Evolutionary conservation across 1,140 invertebrate genomes (phyloP).

Genomic region (Uloborus diversus): DNA sequence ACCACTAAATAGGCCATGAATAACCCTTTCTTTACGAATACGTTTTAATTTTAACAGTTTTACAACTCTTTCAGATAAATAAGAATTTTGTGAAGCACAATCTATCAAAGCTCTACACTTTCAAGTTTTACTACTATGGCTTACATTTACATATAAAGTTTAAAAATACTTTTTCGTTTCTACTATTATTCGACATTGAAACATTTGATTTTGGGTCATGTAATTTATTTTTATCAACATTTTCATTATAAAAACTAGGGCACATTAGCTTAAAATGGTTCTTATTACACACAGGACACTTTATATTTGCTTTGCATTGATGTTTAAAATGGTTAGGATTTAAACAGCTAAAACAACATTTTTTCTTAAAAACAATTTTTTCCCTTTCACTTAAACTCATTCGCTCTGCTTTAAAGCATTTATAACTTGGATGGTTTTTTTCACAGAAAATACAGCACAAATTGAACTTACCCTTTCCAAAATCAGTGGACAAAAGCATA

Average conservation of each 20-base stretch:
- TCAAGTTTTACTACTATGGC: not conserved
- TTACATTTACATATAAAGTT: not conserved
- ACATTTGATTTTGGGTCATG: too few relatives aligned
- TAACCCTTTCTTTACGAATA: not conserved
- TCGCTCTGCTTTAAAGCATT: not conserved
- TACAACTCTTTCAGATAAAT: not conserved
- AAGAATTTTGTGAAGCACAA: not conserved
- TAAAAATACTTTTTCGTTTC: not conserved
- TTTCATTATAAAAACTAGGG: not conserved
- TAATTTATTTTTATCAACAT: not conserved
- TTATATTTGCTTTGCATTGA: not conserved
- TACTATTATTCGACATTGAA: not conserved
- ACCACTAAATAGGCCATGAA: not conserved
- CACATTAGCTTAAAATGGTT: not conserved
- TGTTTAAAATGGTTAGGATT: not conserved
- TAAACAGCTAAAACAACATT: not conserved
- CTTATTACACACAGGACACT: not conserved
- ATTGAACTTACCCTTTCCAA: not conserved
- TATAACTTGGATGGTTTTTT: not conserved
- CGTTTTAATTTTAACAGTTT: not conserved
- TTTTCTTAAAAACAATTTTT: not conserved
- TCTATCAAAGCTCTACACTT: not conserved
- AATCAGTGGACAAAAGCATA: not conserved
- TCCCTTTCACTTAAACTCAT: too few relatives aligned
- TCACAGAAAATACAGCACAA: not conserved